Evolutionary conservation across 2,113 vertebrate genomes (phyloP).

Genomic region (Taurulus bubalis): DNA sequence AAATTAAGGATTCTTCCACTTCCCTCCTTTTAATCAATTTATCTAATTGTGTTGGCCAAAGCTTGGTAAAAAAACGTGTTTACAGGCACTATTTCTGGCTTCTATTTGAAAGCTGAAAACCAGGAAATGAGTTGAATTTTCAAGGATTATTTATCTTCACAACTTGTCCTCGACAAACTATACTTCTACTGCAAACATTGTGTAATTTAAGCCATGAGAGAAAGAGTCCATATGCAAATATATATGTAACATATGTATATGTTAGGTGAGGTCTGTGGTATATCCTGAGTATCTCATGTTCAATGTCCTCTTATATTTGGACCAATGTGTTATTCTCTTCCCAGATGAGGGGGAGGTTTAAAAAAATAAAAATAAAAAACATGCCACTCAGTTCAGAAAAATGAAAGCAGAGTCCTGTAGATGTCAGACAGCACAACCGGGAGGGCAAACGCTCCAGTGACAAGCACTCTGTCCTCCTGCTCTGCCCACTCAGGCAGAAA

Average conservation of each 20-base stretch:
- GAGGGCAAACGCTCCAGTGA: constrained; percentile 36
- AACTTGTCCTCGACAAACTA: background rate
- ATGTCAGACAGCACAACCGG: constrained; percentile 25
- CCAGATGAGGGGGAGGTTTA: background rate
- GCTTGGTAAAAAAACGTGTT: background rate
- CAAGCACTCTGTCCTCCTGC: constrained; percentile 18
- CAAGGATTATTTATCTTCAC: background rate
- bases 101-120: constrained; percentile 9
- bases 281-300: background rate
- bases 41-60: background rate
- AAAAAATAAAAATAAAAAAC: background rate
- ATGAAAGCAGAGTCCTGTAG: constrained; percentile 28
- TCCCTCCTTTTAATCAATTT: background rate
- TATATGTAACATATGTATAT: background rate
- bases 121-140: background rate
- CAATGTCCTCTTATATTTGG: background rate
- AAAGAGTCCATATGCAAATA: background rate
- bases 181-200: background rate
- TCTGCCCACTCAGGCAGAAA: constrained; percentile 40
- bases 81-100: background rate
- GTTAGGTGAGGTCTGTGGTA: constrained; percentile 1
- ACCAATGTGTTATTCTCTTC: background rate
- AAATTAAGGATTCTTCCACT: background rate
- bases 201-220: background rate
- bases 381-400: constrained; percentile 15